Conservation (phyloP, 2,888 invertebrate species). For the Pinctada fucata region DNA sequence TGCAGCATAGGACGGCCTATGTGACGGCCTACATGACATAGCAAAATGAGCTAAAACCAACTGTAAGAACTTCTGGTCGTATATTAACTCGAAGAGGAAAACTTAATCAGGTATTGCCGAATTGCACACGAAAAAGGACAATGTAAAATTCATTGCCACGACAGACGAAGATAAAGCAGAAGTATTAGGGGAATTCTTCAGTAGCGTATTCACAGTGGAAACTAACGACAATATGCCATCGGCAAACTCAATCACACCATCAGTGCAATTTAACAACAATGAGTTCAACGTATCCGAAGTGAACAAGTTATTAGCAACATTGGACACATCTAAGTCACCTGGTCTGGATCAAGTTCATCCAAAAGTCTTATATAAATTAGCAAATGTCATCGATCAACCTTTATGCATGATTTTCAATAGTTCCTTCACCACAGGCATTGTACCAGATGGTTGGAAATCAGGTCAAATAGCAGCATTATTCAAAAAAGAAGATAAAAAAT, state of each 20-base stretch:
- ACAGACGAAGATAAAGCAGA: too few species aligned
- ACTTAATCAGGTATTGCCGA: too few species aligned
- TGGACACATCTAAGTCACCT: constrained; percentile 1
- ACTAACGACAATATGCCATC: not conserved
- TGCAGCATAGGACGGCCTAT: too few species aligned
- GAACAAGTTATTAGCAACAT: not conserved
- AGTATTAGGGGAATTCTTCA: too few species aligned
- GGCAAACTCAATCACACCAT: not conserved
- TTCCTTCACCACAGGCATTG: not conserved
- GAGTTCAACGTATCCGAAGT: not conserved
- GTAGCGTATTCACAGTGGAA: not conserved
- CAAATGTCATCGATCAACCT: not conserved
- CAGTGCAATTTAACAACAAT: not conserved
- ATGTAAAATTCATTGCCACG: too few species aligned
- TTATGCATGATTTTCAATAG: constrained; percentile 12
- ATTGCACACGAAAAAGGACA: too few species aligned
- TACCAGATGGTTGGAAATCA: constrained; percentile 18
- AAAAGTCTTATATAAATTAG: not conserved
- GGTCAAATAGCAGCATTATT: constrained; percentile 13
- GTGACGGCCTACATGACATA: too few species aligned
- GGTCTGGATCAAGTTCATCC: constrained; percentile 1
- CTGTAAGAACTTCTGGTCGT: too few species aligned
- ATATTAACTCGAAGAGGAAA: too few species aligned
- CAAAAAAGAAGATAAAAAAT: constrained; percentile 22
- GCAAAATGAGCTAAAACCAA: too few species aligned